Evolutionary conservation across 2,113 vertebrate genomes (phyloP).

Genomic region (Clinocottus analis): DNA sequence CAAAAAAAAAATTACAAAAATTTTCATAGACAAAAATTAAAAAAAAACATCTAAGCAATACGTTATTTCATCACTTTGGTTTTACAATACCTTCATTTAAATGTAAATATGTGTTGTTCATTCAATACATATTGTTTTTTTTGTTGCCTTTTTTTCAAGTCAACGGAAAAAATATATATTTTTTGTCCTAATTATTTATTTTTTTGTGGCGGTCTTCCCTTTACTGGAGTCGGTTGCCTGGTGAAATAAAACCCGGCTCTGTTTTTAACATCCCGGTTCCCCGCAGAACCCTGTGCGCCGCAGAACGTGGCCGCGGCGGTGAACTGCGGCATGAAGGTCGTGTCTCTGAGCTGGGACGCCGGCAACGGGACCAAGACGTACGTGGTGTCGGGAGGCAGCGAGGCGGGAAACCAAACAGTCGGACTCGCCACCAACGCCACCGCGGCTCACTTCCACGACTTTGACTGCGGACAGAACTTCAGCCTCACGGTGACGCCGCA

Average conservation of each 20-base stretch:
- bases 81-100: no score
- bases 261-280: conserved; percentile 16
- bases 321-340: conserved; percentile 60
- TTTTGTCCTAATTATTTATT: no score
- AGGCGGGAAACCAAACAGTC: conserved; percentile 9
- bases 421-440: conserved; percentile 54
- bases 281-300: conserved; percentile 75
- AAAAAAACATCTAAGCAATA: no score
- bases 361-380: conserved; percentile 61
- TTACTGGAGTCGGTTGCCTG: neutral
- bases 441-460: conserved; percentile 53
- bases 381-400: conserved; percentile 51
- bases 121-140: no score
- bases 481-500: conserved; percentile 66
- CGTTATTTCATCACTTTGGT: no score
- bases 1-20: no score
- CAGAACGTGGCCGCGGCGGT: conserved; percentile 59
- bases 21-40: no score
- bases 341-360: conserved; percentile 72
- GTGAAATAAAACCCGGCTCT: neutral
- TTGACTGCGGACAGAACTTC: conserved; percentile 76
- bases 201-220: no score
- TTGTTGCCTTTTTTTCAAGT: no score
- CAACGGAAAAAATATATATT: no score
- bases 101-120: no score